Evolutionary conservation across 2,888 invertebrate genomes (phyloP), one percentile per base, ranked within the genome.

Genomic region (Lobophora halterata): DNA sequence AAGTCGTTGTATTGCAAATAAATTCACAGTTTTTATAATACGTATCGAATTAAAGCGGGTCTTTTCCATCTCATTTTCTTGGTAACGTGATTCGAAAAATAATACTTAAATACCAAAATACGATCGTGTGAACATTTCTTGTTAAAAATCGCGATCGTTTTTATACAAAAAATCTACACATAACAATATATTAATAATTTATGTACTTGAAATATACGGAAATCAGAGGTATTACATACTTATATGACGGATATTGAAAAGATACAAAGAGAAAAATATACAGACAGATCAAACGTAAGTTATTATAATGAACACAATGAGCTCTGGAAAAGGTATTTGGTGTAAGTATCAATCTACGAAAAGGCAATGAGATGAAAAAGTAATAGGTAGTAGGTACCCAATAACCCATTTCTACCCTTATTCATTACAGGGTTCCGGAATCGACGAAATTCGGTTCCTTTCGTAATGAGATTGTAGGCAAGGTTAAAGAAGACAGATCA

Each of bases 21-120:
- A 83, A 82, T 71, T 78, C 61, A 65, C 71, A 65, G 58, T 72
- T 80, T 83, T 85, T 81, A 81, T 80, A 71, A 58, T 64, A 70
- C 68, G 55, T 66, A 72, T 74, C 70, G 65, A 73, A 80, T 80
- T 78, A 79, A 76, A 57, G 57, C 52, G 56, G 54, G 55, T 42
- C 36, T 44, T 54, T 53, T 54, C 52, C 40, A 55, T 69, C 58
- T 61, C 10, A 44, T 70, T 67, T 67, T 58, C 52, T 58, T 46
- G 49, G 47, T 59, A 62, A 66, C 55, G 60, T 60, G 60, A 60
- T n/a, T n/a, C n/a, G n/a, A n/a, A n/a, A n/a, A n/a, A n/a, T n/a
- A n/a, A n/a, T n/a, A n/a, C n/a, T n/a, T n/a, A n/a, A n/a, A 65
- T 61, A 55, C 57, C 52, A 55, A 46, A 53, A 52, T 55, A 56